Evolutionary conservation across 2,888 invertebrate species (phyloP), one percentile per base, ranked within the genome.

Genomic region (Teleogryllus oceanicus): DNA sequence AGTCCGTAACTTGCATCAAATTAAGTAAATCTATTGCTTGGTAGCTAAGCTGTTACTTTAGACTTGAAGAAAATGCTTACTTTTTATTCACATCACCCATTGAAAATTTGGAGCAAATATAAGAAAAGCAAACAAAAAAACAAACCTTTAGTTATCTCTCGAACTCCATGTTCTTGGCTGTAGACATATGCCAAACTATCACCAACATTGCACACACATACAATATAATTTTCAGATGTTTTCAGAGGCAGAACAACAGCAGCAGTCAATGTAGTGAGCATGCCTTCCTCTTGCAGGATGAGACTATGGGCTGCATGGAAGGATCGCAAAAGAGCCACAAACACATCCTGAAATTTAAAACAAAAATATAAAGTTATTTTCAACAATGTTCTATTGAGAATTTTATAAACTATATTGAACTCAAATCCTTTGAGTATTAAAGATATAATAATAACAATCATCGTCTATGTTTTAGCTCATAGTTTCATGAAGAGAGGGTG

Each of bases 171-270:
- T 85, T 92, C 91, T 13, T 92, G 91, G 84, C 89, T 90, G 87
- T 94, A 95, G 80, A 96, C 93, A 85, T 95, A 96, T n/a, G 94
- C 95, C 83, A 96, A 89, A 77, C 94, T 94, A 86, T 96, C 96
- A 0, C 96, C 96, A 24, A 96, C 95, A 87, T 96, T 96, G 85
- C 96, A 95, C 78, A 93, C 92, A 86, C 96, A 96, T 74, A 94
- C 94, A 77, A 94, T 89, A 85, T 92, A 92, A 84, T 89, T 89
- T 78, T 87, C 88, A 79, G 86, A 83, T 77, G 79, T 82, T 78
- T 81, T 88, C 83, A 93, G 85, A 78, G 93, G 93, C 82, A 93
- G 87, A 78, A 96, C 90, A 37, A 94, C 90, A 78, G 94, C 94
- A 20, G 94, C 93, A 78, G 96, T 96, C 78, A 96, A 88, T 2